phyloP scores from a whole-genome alignment of 2,113 vertebrate species.

The Daboia siamensis region DNA sequence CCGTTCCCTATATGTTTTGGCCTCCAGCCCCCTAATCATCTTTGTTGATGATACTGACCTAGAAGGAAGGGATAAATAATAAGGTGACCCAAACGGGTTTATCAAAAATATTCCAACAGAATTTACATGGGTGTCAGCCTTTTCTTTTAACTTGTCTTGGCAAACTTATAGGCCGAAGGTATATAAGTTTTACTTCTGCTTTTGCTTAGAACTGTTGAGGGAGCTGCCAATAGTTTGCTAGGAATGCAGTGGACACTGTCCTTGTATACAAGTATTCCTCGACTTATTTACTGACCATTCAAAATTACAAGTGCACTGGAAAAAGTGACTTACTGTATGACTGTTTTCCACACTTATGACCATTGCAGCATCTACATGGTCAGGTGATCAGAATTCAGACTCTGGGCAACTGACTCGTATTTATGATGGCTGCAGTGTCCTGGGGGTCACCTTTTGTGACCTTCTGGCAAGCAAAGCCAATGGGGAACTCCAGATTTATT shows the following conservation, averaged over 20 bases:
- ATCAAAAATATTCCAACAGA: background rate
- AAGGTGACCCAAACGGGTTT: background rate
- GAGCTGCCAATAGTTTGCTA: no score
- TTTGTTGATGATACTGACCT: background rate
- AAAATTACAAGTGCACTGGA: background rate
- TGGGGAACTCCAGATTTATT: background rate
- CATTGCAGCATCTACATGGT: background rate
- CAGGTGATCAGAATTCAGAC: background rate
- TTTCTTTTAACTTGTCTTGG: no score
- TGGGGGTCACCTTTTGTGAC: background rate
- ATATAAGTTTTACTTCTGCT: no score
- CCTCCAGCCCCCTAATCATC: no score
- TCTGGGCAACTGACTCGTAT: background rate
- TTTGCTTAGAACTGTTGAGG: no score
- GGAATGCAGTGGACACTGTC: no score
- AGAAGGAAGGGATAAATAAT: background rate
- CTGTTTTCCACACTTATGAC: background rate
- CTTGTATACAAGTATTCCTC: background rate
- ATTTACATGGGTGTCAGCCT: no score
- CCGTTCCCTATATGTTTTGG: no score
- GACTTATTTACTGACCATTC: background rate
- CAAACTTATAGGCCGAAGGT: no score
- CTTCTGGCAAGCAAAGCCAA: background rate
- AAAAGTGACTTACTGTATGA: background rate
- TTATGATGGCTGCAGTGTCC: background rate